Evolutionary conservation across 1,140 invertebrate species (phyloP).

Genomic region (Cheumatopsyche charites): DNA sequence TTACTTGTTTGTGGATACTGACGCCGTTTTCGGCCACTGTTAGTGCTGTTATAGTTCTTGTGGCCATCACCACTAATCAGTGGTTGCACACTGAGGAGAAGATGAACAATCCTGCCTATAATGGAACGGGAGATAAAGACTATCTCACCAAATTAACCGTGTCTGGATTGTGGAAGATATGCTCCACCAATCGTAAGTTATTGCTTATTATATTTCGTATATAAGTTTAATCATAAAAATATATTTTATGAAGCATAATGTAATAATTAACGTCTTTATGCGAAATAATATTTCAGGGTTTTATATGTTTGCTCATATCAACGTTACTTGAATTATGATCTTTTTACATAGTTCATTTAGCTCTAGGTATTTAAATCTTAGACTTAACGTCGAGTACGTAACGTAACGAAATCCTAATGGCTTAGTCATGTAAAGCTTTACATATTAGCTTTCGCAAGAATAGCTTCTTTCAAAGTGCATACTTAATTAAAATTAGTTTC

Average conservation of each 20-base stretch:
- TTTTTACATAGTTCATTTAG: too few relatives aligned
- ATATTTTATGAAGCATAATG: background rate
- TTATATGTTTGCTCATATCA: too few relatives aligned
- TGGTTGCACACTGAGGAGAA: constrained; percentile 76
- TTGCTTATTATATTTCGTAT: background rate
- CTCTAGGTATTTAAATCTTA: too few relatives aligned
- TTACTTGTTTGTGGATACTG: constrained; percentile 67
- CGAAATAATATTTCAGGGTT: too few relatives aligned
- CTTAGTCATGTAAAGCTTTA: too few relatives aligned
- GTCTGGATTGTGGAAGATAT: constrained; percentile 73
- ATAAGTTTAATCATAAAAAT: background rate
- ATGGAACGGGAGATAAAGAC: constrained; percentile 68
- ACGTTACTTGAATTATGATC: too few relatives aligned
- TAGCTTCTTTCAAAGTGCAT: too few relatives aligned
- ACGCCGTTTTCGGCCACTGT: constrained; percentile 69
- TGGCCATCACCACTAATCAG: constrained; percentile 71
- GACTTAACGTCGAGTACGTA: too few relatives aligned
- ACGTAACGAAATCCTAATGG: too few relatives aligned
- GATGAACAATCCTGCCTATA: constrained; percentile 69
- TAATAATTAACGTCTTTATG: too few relatives aligned
- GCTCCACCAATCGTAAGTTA: constrained; percentile 73
- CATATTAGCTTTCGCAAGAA: too few relatives aligned
- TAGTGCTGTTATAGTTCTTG: constrained; percentile 66
- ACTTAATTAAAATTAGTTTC: too few relatives aligned
- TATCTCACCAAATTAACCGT: constrained; percentile 71